Percentiles rank a stretch among this genome's conserved stretches.
These are phyloP conservation scores for Trachurus trachurus DNA, from an alignment of 2,797 vertebrate species.

Conservation along the genomic window DNA sequence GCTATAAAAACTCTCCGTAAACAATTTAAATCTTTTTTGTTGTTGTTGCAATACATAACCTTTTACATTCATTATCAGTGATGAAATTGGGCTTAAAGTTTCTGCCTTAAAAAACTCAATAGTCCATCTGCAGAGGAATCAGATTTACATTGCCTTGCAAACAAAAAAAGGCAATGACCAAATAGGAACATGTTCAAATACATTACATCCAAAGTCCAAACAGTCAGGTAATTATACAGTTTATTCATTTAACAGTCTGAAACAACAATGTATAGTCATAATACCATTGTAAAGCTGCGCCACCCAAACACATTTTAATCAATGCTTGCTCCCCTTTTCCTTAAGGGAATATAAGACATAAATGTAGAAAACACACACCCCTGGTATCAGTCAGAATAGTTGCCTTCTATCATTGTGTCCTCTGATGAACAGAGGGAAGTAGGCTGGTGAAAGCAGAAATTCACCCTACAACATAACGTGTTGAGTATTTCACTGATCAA, in stretches of 20 bases:
- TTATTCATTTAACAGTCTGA: slow-evolving; percentile 66
- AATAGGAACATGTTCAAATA: slow-evolving; percentile 43
- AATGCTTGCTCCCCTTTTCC: slow-evolving; percentile 34
- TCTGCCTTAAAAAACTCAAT: slow-evolving; percentile 62
- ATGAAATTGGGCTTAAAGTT: slow-evolving; percentile 60
- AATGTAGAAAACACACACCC: slow-evolving; percentile 50
- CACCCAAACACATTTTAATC: slow-evolving; percentile 52
- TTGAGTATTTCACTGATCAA: background rate
- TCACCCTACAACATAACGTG: background rate
- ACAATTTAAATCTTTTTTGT: slow-evolving; percentile 32
- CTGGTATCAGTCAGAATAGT: slow-evolving; percentile 24
- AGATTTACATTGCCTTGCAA: slow-evolving; percentile 31
- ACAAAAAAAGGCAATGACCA: slow-evolving; percentile 33
- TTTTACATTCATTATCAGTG: slow-evolving; percentile 82
- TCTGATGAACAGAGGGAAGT: slow-evolving; percentile 27
- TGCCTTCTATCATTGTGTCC: slow-evolving; percentile 45
- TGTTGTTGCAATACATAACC: slow-evolving; percentile 62
- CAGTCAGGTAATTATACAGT: slow-evolving; percentile 42
- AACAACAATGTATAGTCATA: slow-evolving; percentile 51
- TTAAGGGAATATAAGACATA: slow-evolving; percentile 55
- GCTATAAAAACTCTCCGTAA: slow-evolving; percentile 50
- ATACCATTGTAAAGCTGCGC: slow-evolving; percentile 66
- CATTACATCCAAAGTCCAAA: slow-evolving; percentile 60
- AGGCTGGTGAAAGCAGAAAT: slow-evolving; percentile 48
- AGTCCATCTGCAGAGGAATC: slow-evolving; percentile 42